Base-by-base conservation (phyloP, 2,113 vertebrate genomes). In the Mormoops blainvillei region DNA sequence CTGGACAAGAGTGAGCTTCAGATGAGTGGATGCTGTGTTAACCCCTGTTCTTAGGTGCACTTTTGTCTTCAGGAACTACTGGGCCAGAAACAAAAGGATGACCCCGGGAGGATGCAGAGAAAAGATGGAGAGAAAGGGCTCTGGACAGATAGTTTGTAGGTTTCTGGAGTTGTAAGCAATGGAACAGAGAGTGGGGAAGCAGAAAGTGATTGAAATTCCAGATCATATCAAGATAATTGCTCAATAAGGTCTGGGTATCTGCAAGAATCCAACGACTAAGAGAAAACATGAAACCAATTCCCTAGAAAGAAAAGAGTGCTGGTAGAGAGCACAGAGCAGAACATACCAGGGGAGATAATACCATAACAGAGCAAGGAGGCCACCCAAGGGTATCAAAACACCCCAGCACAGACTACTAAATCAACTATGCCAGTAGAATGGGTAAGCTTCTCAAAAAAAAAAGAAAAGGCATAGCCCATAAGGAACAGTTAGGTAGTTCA, bases 11-110 rank as follows among this genome's bases (percentile, higher is more conserved):
- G 74, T 74, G 87, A 97, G 63, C 94, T 92, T 76, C 52, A 87
- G 94, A 97, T 87, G 87, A 94, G 52, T 95, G 70, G 70, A 82
- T 96, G 70, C 95, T 92, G 38, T 68, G 74, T 97, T 98, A 98
- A 97, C 76, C 74, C 92, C 87, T 87, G 87, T 50, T 97, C 94
- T 95, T 87, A 95, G 65, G 71, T 81, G 56, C 84, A 56, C 89
- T 70, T 84, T 94, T 96, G 87, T 93, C n/a, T 58, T 93, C 87
- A 84, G 63, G 70, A 97, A 52, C 38, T 89, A 81, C 43, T 50
- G 43, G 95, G 28, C 77, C 81, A 58, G n/a, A 26, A 93, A 96
- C 63, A 94, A 97, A 97, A 80, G 31, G 33, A 78, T 85, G 7
- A 20, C 20, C 65, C 28, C 82, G 81, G 70, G n/a, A n/a, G 41